Percentiles rank a stretch among this genome's conserved stretches.
Evolutionary conservation across 2,888 invertebrate genomes (phyloP).

Genomic region (Synanthedon tipuliformis): DNA sequence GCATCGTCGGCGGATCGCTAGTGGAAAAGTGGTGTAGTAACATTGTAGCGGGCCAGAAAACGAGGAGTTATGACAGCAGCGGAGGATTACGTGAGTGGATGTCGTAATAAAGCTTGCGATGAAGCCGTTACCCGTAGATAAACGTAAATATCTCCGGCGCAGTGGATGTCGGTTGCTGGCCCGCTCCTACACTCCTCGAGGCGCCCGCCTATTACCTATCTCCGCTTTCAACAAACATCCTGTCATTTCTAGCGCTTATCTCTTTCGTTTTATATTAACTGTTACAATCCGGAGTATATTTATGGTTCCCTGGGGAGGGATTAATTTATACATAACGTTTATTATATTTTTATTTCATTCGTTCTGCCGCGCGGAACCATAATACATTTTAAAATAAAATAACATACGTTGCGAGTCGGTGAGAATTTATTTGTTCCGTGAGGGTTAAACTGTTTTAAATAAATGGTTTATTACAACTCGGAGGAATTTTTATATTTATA

Average conservation of each 20-base stretch:
- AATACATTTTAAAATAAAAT: too few species aligned
- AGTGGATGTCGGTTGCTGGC: constrained; percentile 40
- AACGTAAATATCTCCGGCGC: constrained; percentile 66
- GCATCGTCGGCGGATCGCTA: constrained; percentile 34
- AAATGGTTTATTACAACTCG: too few species aligned
- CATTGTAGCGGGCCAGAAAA: constrained; percentile 62
- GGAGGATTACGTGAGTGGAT: constrained; percentile 70
- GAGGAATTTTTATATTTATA: too few species aligned
- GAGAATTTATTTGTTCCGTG: too few species aligned
- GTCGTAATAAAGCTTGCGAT: constrained; percentile 71
- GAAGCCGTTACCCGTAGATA: constrained; percentile 70
- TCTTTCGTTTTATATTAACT: background rate
- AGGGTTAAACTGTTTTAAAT: too few species aligned
- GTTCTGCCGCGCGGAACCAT: too few species aligned
- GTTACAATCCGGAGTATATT: too few species aligned
- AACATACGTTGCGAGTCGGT: too few species aligned
- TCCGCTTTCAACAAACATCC: constrained; percentile 11
- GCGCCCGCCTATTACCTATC: constrained; percentile 8
- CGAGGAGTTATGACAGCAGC: constrained; percentile 67
- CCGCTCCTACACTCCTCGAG: constrained; percentile 25
- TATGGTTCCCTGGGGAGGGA: too few species aligned
- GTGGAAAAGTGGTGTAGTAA: constrained; percentile 53
- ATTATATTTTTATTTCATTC: too few species aligned
- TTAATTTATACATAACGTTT: too few species aligned
- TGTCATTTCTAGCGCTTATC: constrained; percentile 19